Percentiles rank a stretch among this genome's conserved stretches.
phyloP scores from a whole-genome alignment of 2,797 vertebrate genomes.

The Potorous gilbertii region DNA sequence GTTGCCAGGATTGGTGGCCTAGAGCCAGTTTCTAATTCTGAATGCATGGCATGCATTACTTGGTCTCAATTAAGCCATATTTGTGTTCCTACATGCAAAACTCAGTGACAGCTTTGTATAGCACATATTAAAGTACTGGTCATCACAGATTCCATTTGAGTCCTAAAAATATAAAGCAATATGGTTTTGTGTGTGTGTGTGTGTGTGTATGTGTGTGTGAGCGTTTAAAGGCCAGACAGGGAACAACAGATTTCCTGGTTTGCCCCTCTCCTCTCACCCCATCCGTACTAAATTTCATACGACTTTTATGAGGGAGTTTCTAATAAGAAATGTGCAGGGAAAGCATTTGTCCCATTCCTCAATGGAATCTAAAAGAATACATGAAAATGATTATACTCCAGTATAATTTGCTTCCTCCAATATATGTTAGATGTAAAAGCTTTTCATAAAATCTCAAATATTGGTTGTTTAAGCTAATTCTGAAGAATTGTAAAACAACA shows the following conservation, averaged over 20 bases:
- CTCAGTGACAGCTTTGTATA: conserved; percentile 75
- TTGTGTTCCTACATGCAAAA: conserved; percentile 73
- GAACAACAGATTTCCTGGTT: not conserved
- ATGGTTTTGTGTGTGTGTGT: not conserved
- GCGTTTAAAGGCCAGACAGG: not conserved
- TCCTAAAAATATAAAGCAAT: conserved; percentile 50
- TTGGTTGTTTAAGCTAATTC: conserved; percentile 84
- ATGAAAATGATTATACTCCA: conserved; percentile 48
- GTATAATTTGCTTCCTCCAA: conserved; percentile 33
- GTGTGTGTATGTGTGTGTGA: not conserved
- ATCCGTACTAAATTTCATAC: not conserved
- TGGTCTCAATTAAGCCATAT: conserved; percentile 83
- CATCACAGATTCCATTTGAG: conserved; percentile 68
- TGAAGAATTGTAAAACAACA: conserved; percentile 75
- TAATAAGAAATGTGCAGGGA: conserved; percentile 42
- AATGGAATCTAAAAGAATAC: conserved; percentile 30
- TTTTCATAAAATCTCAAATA: conserved; percentile 74
- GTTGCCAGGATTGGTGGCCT: conserved; percentile 86
- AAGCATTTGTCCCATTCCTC: conserved; percentile 7
- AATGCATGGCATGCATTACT: conserved; percentile 81
- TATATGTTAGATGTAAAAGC: conserved; percentile 66
- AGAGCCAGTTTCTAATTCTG: conserved; percentile 84
- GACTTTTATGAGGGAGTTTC: conserved; percentile 2
- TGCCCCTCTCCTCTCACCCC: not conserved
- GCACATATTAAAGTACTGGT: conserved; percentile 55